These are phyloP conservation scores for Acholoe squamosa DNA, from an alignment of 2,888 invertebrate species.

Conservation along the genomic window DNA sequence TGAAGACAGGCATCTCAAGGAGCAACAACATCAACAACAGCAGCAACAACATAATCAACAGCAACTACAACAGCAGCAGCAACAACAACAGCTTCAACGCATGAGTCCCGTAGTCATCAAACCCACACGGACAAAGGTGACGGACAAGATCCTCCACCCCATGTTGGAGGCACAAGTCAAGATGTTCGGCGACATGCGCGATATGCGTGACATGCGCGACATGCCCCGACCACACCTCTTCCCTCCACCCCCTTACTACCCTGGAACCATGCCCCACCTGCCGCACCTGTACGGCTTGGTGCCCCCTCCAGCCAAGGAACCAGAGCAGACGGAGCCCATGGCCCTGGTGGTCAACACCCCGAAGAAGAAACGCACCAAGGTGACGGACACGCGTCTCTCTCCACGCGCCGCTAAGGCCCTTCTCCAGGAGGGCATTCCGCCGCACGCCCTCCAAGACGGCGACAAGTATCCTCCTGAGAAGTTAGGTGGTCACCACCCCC, in stretches of 20 bases:
- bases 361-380: conserved; percentile 98
- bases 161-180: conserved; percentile 67
- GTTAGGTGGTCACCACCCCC: conserved; percentile 28
- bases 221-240: conserved; percentile 83
- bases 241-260: conserved; percentile 87
- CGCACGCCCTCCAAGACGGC: conserved; percentile 70
- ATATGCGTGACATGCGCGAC: too few relatives aligned
- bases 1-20: background rate
- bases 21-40: conserved; percentile 39
- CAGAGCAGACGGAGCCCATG: conserved; percentile 89
- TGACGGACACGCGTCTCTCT: conserved; percentile 86
- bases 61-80: conserved; percentile 57
- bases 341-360: conserved; percentile 95
- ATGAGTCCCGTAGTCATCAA: conserved; percentile 49
- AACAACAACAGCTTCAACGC: conserved; percentile 24
- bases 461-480: conserved; percentile 58
- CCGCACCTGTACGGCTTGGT: conserved; percentile 67
- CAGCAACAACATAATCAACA: conserved; percentile 30
- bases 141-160: conserved; percentile 69
- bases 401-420: conserved; percentile 80
- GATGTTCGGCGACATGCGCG: conserved; percentile 66
- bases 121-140: conserved; percentile 66
- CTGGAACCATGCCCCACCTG: conserved; percentile 87
- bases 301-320: conserved; percentile 70
- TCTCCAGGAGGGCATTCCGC: conserved; percentile 81